Evolutionary conservation across 2,888 invertebrate genomes (phyloP).

Genomic region (Orchesellides sinensis): DNA sequence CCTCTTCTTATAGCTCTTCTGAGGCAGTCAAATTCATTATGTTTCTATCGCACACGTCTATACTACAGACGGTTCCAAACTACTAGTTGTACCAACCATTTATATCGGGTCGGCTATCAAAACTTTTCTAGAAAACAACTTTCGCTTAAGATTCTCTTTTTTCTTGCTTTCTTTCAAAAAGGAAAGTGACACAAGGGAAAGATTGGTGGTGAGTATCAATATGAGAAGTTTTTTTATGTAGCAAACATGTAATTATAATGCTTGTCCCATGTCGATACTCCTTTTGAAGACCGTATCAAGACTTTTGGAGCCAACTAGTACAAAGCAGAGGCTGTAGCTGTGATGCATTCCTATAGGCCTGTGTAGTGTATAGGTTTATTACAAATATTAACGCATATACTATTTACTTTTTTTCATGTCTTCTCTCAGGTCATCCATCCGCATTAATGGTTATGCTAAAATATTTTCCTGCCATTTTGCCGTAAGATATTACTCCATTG

Average conservation of each 20-base stretch:
- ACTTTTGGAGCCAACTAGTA: conserved; percentile 12
- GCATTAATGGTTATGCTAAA: conserved; percentile 36
- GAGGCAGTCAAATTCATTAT: too few species aligned
- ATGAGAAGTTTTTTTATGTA: too few species aligned
- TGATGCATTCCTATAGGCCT: too few species aligned
- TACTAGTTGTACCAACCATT: too few species aligned
- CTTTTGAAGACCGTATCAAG: not conserved
- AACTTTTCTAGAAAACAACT: not conserved
- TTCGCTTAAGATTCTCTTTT: conserved; percentile 5
- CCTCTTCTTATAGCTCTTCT: too few species aligned
- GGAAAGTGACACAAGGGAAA: conserved; percentile 41
- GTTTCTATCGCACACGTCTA: too few species aligned
- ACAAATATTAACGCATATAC: not conserved
- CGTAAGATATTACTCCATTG: not conserved
- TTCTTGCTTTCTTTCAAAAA: conserved; percentile 19
- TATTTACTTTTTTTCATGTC: not conserved
- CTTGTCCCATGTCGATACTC: not conserved
- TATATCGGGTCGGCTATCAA: too few species aligned
- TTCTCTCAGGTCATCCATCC: conserved; percentile 27
- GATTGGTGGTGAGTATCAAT: conserved; percentile 18
- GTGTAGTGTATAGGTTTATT: too few species aligned
- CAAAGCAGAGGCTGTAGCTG: too few species aligned
- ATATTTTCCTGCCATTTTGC: conserved; percentile 1
- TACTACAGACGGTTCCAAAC: too few species aligned
- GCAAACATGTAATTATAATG: not conserved